Conservation (phyloP, 2,113 vertebrate genomes). For the Trachemys scripta region DNA sequence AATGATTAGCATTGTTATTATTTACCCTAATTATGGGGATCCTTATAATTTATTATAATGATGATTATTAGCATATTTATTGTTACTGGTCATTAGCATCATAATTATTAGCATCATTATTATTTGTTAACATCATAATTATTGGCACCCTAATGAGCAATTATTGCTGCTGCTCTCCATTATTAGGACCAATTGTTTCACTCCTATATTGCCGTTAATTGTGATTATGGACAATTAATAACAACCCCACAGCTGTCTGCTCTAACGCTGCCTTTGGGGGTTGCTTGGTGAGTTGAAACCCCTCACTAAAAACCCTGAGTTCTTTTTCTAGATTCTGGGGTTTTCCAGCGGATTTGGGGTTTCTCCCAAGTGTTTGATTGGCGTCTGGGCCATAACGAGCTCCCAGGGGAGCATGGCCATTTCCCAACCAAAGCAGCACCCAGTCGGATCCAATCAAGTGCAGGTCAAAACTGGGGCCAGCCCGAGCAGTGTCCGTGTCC, state of each 20-base stretch:
- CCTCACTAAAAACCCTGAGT: neutral
- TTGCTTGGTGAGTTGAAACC: neutral
- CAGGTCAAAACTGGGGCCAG: neutral
- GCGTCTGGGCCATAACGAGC: neutral
- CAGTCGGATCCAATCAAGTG: neutral
- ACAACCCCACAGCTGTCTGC: neutral
- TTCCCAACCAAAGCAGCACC: neutral
- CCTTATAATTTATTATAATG: neutral
- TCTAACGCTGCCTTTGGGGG: neutral
- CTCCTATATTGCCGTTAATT: neutral
- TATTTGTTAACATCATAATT: neutral
- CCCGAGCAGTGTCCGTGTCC: neutral
- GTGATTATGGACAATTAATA: neutral
- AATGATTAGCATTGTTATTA: neutral
- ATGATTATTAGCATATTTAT: too few relatives aligned
- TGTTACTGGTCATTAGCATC: neutral
- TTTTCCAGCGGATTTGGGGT: neutral
- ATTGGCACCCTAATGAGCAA: neutral
- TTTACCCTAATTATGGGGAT: neutral
- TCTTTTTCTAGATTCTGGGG: neutral
- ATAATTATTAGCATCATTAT: neutral
- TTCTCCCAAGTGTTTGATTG: neutral
- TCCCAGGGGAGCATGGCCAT: neutral
- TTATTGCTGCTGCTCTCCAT: neutral
- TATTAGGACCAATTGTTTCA: neutral